Percentiles rank a stretch among this genome's conserved stretches.
phyloP scores from a whole-genome alignment of 2,113 vertebrate species.

The Daphoenositta chrysoptera region DNA sequence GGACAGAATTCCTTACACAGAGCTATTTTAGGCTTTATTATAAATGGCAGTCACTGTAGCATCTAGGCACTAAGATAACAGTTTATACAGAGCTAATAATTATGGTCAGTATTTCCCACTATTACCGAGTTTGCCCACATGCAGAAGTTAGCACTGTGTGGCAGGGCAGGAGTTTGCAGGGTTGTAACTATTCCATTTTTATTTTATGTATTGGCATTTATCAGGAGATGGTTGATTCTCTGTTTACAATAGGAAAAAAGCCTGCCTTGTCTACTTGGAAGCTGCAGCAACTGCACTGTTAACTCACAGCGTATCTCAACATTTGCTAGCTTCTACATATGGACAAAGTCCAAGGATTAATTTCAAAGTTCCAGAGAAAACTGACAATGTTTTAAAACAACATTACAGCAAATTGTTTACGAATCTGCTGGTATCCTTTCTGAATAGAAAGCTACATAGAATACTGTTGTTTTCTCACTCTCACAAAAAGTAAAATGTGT shows the following conservation, averaged over 20 bases:
- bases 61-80: constrained; percentile 51
- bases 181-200: neutral
- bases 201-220: neutral
- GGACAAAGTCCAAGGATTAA: neutral
- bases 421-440: constrained; percentile 43
- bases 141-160: neutral
- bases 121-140: neutral
- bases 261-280: neutral
- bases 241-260: neutral
- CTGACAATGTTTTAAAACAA: constrained; percentile 57
- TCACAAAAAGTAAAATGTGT: constrained; percentile 27
- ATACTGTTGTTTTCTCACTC: constrained; percentile 10
- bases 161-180: neutral
- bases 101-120: neutral
- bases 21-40: neutral
- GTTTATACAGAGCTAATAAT: constrained; percentile 4
- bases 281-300: neutral
- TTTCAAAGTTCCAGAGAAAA: constrained; percentile 7
- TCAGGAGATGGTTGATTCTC: neutral
- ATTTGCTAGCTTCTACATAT: neutral
- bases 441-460: constrained; percentile 51
- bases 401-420: constrained; percentile 37
- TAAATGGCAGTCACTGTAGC: constrained; percentile 59
- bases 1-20: neutral
- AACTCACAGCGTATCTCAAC: neutral